These are phyloP conservation scores for Oxytorus armatus DNA, from an alignment of 2,888 invertebrate species.

Conservation along the genomic window DNA sequence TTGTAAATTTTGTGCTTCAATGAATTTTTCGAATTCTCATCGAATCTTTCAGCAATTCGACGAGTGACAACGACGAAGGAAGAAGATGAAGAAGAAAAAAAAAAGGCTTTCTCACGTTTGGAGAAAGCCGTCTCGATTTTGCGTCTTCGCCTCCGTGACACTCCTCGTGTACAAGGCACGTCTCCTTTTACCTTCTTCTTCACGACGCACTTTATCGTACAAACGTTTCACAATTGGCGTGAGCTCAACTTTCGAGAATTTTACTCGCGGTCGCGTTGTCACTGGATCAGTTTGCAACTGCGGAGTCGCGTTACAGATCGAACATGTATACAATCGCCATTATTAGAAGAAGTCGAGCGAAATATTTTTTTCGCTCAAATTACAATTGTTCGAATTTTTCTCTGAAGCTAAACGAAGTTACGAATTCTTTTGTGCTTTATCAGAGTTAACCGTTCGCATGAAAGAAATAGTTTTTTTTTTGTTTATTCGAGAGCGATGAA, in stretches of 20 bases:
- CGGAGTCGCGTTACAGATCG: background rate
- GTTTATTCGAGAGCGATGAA: background rate
- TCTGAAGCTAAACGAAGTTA: no score
- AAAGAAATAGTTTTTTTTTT: no score
- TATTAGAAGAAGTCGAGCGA: no score
- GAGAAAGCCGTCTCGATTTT: slow-evolving; percentile 68
- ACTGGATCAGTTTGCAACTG: slow-evolving; percentile 16
- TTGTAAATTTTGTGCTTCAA: no score
- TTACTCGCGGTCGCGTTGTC: background rate
- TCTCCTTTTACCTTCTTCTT: slow-evolving; percentile 18
- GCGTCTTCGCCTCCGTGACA: slow-evolving; percentile 28
- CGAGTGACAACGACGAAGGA: background rate
- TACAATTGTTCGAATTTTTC: no score
- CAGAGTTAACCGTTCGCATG: no score
- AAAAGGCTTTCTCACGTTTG: slow-evolving; percentile 66
- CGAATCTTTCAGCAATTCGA: background rate
- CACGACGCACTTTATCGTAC: background rate
- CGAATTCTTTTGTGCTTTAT: no score
- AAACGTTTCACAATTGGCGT: slow-evolving; percentile 23
- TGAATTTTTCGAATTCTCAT: no score
- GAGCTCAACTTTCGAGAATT: slow-evolving; percentile 39
- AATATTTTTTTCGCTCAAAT: background rate
- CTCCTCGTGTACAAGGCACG: slow-evolving; percentile 2
- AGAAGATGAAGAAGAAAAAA: slow-evolving; percentile 31
- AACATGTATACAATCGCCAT: background rate